Percentiles rank a stretch among this genome's conserved stretches.
phyloP scores from a whole-genome alignment of 2,888 invertebrate species.

The Ornithoptera priamus region DNA sequence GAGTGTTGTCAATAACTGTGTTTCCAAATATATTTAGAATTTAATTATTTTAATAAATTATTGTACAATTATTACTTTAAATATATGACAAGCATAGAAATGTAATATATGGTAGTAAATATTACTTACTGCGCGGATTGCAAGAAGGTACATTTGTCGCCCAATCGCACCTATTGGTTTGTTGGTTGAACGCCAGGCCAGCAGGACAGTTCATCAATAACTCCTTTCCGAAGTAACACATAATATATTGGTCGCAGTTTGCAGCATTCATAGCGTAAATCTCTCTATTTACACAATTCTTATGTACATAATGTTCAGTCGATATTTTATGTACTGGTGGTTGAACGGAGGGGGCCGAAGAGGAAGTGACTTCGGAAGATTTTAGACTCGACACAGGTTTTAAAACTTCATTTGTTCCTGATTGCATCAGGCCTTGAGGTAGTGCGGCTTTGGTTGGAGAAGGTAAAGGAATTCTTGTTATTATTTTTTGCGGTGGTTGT shows the following conservation, averaged over 20 bases:
- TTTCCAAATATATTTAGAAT: too few species aligned
- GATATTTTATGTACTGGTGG: slow-evolving; percentile 12
- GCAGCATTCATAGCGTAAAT: slow-evolving; percentile 45
- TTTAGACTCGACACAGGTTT: background rate
- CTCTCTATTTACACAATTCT: slow-evolving; percentile 38
- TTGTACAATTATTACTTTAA: too few species aligned
- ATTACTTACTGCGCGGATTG: slow-evolving; percentile 47
- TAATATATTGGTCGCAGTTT: slow-evolving; percentile 56
- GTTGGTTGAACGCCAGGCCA: slow-evolving; percentile 55
- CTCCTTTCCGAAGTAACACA: slow-evolving; percentile 54
- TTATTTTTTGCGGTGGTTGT: slow-evolving; percentile 2
- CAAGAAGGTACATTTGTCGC: slow-evolving; percentile 58
- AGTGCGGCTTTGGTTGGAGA: background rate
- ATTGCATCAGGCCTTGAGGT: slow-evolving; percentile 2
- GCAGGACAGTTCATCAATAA: slow-evolving; percentile 55
- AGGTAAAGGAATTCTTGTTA: background rate
- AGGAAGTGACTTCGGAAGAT: background rate
- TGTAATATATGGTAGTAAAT: background rate
- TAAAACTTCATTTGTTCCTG: slow-evolving; percentile 2
- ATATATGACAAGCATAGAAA: background rate
- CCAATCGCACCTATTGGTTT: slow-evolving; percentile 55
- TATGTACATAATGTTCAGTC: background rate
- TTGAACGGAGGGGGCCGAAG: background rate
- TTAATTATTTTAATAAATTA: too few species aligned
- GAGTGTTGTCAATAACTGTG: too few species aligned